These are phyloP conservation scores for Hipparchia semele DNA, from an alignment of 2,888 invertebrate genomes.

Conservation along the genomic window DNA sequence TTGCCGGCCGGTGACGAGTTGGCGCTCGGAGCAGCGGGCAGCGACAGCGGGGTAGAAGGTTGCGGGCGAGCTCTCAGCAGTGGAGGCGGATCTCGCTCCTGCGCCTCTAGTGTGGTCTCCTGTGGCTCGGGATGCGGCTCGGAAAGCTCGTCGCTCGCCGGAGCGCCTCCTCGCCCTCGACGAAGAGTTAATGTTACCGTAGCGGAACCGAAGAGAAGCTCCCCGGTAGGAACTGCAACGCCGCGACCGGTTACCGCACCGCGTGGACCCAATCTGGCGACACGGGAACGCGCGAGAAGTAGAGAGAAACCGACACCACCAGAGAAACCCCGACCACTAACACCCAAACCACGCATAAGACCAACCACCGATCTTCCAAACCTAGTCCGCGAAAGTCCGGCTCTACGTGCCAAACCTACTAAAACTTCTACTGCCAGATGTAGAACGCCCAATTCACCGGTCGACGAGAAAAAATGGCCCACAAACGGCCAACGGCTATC, in stretches of 20 bases:
- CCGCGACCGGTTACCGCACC: constrained; percentile 79
- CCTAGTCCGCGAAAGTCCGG: constrained; percentile 76
- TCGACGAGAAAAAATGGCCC: constrained; percentile 89
- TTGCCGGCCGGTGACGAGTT: constrained; percentile 73
- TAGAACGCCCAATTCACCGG: constrained; percentile 84
- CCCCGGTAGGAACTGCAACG: constrained; percentile 78
- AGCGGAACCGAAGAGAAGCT: constrained; percentile 77
- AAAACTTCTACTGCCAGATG: constrained; percentile 83
- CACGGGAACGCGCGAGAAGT: constrained; percentile 83
- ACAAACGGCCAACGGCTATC: constrained; percentile 72
- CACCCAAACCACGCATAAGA: constrained; percentile 75
- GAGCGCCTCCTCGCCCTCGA: constrained; percentile 72
- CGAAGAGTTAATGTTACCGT: constrained; percentile 84
- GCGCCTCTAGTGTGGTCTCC: constrained; percentile 90
- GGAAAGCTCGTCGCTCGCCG: constrained; percentile 89
- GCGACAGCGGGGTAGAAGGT: constrained; percentile 92
- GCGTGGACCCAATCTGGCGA: constrained; percentile 77
- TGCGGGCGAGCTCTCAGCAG: constrained; percentile 87
- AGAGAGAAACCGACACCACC: constrained; percentile 82
- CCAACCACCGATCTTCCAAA: constrained; percentile 81
- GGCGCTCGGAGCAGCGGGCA: constrained; percentile 84
- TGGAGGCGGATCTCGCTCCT: constrained; percentile 86
- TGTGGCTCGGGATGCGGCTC: constrained; percentile 91
- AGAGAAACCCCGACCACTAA: constrained; percentile 73
- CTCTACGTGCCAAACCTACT: constrained; percentile 72